Base-by-base conservation (phyloP, 2,888 invertebrate species). In the Cryptops parisi region DNA sequence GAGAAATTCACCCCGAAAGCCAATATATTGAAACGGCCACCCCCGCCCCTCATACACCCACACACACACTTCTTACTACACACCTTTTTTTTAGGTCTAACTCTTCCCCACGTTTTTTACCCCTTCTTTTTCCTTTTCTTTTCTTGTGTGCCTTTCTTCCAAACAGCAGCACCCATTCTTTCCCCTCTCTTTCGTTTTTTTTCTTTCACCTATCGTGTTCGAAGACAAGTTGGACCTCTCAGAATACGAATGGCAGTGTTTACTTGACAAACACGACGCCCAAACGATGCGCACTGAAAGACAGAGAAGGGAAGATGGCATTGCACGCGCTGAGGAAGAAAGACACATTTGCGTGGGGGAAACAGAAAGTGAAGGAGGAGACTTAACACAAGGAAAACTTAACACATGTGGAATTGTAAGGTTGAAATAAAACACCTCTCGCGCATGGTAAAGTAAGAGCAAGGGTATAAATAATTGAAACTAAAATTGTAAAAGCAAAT, bases 1-100 rank as follows among this genome's bases (percentile, higher is more conserved):
- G 48, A 26, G 48, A 48, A 48, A 48, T 48, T 38, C 48, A 48
- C 24, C 48, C 33, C 48, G 48, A 48, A 48, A 48, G 48, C 48
- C 48, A 48, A 48, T 48, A 48, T 48, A 48, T 48, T 48, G 48
- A 48, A 48, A 48, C 48, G 48, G 17, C 46, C 23, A 19, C 45
- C 45, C 45, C 5, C 21, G 43, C 43, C 23, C 23, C 43, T 17
- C 23, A 12, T 15, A 43, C 43, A 43, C 43, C 43, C 43, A 21
- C 17, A 22, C 43, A 17, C 43, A 22, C 43, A 21, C 2, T 6
- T 23, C 17, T 43, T 23, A 21, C 9, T 43, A 22, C 23, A 43
- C 17, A 22, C 23, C 43, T 17, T 23, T 21, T 15, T n/a, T n/a
- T 5, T 45, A 6, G 2, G n/a, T 21, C 46, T 3, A 3, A 3